A percentile compares a stretch with the other conserved stretches of the same genome.
These are phyloP conservation scores for Rapana venosa DNA, from an alignment of 2,888 invertebrate genomes.

Conservation along the genomic window DNA sequence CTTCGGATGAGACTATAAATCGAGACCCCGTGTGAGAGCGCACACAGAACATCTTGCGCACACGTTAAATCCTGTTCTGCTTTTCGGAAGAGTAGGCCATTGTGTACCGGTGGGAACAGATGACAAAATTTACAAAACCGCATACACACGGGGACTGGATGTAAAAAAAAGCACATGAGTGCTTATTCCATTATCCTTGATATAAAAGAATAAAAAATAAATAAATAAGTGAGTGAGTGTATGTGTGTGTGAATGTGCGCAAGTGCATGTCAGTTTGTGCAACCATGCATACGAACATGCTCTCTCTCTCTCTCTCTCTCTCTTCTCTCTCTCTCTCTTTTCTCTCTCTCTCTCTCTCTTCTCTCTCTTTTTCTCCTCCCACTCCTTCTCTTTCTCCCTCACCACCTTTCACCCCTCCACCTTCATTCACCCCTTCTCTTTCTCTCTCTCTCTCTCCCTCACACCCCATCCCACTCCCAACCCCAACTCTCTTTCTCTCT, in stretches of 20 bases:
- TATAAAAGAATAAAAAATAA: too few relatives aligned
- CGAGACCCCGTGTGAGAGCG: too few relatives aligned
- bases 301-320: background rate
- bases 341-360: background rate
- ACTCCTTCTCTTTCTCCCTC: background rate
- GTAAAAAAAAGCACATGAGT: too few relatives aligned
- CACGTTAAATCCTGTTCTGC: too few relatives aligned
- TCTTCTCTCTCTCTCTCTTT: background rate
- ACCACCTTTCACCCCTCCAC: background rate
- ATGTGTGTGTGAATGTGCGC: constrained; percentile 27
- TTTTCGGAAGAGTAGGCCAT: too few relatives aligned
- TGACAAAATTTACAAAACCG: too few relatives aligned
- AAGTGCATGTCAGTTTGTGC: background rate
- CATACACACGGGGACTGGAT: too few relatives aligned
- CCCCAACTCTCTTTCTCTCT: background rate
- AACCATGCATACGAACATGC: background rate
- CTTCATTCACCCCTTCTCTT: background rate
- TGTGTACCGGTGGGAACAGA: too few relatives aligned
- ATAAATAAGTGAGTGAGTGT: constrained; percentile 13
- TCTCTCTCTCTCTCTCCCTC: background rate
- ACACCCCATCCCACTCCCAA: background rate
- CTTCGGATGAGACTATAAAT: too few relatives aligned
- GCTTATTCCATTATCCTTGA: too few relatives aligned
- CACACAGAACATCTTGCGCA: too few relatives aligned
- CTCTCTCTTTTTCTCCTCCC: background rate